Evolutionary conservation across 2,888 invertebrate species (phyloP).

Genomic region (Hermaeophaga mercurialis): DNA sequence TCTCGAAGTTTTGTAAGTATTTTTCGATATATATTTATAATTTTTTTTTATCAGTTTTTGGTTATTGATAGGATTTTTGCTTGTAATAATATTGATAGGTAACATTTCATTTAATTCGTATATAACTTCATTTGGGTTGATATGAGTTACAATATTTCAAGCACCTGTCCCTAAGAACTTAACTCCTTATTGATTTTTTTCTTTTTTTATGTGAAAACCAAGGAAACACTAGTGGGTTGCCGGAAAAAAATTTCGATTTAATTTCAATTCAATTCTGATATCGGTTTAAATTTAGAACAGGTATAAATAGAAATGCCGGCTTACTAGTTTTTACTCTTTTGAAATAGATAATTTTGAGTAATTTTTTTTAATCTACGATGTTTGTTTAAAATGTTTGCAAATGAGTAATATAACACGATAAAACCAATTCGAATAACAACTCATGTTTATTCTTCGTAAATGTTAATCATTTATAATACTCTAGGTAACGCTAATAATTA

Average conservation of each 20-base stretch:
- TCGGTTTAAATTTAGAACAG: slow-evolving; percentile 8
- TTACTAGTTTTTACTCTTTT: slow-evolving; percentile 8
- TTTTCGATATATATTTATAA: slow-evolving; percentile 1
- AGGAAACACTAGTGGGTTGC: no score
- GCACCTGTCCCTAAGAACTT: slow-evolving; percentile 46
- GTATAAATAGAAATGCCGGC: slow-evolving; percentile 9
- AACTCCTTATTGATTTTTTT: slow-evolving; percentile 81
- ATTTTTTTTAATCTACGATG: slow-evolving; percentile 2
- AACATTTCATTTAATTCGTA: not conserved
- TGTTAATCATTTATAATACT: slow-evolving; percentile 40
- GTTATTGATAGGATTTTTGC: no score
- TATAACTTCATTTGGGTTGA: not conserved
- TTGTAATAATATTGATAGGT: no score
- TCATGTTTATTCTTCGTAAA: slow-evolving; percentile 28
- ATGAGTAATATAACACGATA: slow-evolving; percentile 2
- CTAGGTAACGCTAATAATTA: slow-evolving; percentile 44
- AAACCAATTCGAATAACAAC: slow-evolving; percentile 1
- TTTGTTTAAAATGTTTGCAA: not conserved
- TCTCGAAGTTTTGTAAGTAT: not conserved
- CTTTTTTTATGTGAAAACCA: slow-evolving; percentile 5
- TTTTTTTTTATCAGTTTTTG: no score
- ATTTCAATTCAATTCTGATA: not conserved
- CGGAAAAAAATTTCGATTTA: not conserved
- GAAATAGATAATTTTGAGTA: not conserved
- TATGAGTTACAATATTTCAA: not conserved